These are phyloP conservation scores for Andricus grossulariae DNA, from an alignment of 1,140 invertebrate genomes.

Conservation along the genomic window DNA sequence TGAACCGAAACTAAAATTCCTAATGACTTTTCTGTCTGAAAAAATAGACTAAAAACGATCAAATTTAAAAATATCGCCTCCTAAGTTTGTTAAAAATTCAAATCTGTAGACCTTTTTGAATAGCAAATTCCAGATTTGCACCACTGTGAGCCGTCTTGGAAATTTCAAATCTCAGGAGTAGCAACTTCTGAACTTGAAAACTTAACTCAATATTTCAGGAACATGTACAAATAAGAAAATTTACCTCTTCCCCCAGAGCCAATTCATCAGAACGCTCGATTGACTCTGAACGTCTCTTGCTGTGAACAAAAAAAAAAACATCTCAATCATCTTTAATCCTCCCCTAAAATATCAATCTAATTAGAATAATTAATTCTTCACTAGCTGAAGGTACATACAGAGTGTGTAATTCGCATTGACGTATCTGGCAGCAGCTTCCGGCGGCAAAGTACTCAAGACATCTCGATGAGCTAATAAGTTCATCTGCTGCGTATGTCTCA, in stretches of 20 bases:
- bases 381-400: conserved; percentile 77
- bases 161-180: too few species aligned
- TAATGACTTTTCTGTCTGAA: too few species aligned
- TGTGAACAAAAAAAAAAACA: conserved; percentile 58
- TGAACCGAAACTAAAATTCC: too few species aligned
- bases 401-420: conserved; percentile 84
- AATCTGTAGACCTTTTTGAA: too few species aligned
- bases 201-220: too few species aligned
- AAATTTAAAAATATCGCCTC: not conserved
- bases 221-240: conserved; percentile 38
- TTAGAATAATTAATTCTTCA: not conserved
- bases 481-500: conserved; percentile 84
- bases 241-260: conserved; percentile 83
- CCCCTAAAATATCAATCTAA: conserved; percentile 20
- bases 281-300: conserved; percentile 86
- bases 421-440: conserved; percentile 81
- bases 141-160: not conserved
- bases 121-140: conserved; percentile 5
- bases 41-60: too few species aligned
- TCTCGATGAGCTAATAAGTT: conserved; percentile 82
- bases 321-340: not conserved
- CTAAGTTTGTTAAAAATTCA: conserved; percentile 3
- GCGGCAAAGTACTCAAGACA: conserved; percentile 80
- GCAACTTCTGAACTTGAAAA: too few species aligned
- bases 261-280: conserved; percentile 85